Conservation (phyloP, 2,888 invertebrate species). For the Acanthosepion esculentum region DNA sequence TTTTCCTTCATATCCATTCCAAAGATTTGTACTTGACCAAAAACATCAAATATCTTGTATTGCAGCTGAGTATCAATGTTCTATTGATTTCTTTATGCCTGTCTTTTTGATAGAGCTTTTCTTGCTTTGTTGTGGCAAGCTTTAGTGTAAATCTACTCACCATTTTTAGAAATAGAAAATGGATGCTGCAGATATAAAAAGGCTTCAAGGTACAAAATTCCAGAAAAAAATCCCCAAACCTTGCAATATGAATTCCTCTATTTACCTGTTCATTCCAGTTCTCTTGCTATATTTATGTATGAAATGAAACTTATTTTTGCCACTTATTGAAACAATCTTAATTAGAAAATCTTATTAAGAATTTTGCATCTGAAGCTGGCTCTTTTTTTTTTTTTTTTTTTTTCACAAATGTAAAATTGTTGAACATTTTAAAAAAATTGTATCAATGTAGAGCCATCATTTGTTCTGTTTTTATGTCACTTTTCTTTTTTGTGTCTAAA, state of each 20-base stretch:
- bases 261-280: background rate
- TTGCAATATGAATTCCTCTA: conserved; percentile 25
- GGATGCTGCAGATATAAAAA: background rate
- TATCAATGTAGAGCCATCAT: background rate
- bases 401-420: background rate
- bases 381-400: background rate
- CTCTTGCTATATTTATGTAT: conserved; percentile 2
- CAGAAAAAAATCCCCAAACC: background rate
- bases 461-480: conserved; percentile 2
- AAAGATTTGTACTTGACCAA: conserved; percentile 33
- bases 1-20: conserved; percentile 23
- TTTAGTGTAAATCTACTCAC: background rate
- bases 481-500: background rate
- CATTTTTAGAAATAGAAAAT: background rate
- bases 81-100: background rate
- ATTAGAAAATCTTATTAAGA: background rate
- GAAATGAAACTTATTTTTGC: conserved; percentile 22
- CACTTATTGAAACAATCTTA: background rate
- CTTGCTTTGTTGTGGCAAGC: background rate
- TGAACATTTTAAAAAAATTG: background rate
- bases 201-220: background rate
- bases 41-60: background rate
- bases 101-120: background rate
- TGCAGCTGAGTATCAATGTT: background rate
- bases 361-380: background rate